A percentile compares a stretch with the other conserved stretches of the same genome.
These are phyloP conservation scores for Bubo bubo DNA, from an alignment of 2,113 vertebrate species.

Conservation along the genomic window DNA sequence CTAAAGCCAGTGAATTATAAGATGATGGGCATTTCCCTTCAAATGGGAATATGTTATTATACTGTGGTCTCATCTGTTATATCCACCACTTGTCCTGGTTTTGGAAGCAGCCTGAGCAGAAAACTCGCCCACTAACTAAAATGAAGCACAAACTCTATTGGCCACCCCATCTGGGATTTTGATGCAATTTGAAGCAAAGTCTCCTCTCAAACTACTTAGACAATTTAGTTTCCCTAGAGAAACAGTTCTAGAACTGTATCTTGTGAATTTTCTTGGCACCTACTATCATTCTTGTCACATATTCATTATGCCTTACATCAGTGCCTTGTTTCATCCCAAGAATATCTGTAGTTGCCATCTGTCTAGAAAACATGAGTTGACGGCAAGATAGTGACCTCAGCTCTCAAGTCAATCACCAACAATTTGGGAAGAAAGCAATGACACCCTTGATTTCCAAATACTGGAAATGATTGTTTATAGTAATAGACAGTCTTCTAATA, in stretches of 20 bases:
- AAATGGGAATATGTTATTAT: background rate
- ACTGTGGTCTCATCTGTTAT: background rate
- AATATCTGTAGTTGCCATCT: slow-evolving; percentile 36
- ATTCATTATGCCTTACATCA: slow-evolving; percentile 27
- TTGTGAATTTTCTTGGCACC: slow-evolving; percentile 27
- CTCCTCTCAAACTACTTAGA: background rate
- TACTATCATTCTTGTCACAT: background rate
- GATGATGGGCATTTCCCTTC: background rate
- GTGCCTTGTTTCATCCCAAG: slow-evolving; percentile 19
- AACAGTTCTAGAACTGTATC: background rate
- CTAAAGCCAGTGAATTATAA: background rate
- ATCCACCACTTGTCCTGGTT: background rate
- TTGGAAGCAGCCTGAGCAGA: background rate
- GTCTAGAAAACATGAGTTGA: background rate
- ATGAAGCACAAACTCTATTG: background rate
- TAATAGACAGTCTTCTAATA: background rate
- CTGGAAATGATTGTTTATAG: background rate
- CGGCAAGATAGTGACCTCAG: background rate
- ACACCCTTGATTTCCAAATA: background rate
- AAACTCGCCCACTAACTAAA: background rate
- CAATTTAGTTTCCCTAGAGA: background rate
- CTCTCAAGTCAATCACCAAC: background rate
- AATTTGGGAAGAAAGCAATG: background rate
- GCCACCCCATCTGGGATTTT: background rate
- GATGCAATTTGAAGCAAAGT: background rate